Conservation (phyloP, 2,113 vertebrate genomes). For the Zapornia atra region DNA sequence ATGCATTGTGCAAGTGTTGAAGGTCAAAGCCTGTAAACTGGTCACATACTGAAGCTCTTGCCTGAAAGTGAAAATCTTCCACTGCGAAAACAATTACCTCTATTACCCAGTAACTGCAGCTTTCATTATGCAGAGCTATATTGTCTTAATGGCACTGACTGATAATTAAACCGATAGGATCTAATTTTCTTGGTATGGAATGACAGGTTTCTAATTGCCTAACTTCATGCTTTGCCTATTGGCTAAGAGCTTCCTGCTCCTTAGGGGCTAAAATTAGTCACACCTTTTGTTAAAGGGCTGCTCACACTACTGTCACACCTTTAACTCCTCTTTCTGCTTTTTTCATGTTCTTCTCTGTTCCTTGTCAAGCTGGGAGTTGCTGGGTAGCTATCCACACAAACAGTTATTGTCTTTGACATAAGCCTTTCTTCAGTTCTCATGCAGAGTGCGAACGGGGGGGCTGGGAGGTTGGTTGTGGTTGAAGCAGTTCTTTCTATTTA, state of each 20-base stretch:
- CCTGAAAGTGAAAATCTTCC: constrained; percentile 33
- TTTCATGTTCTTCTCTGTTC: not conserved
- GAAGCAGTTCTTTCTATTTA: not conserved
- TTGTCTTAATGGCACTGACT: constrained; percentile 49
- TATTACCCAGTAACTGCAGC: not conserved
- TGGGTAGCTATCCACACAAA: not conserved
- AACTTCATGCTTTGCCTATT: constrained; percentile 8
- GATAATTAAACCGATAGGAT: constrained; percentile 55
- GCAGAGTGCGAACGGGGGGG: not conserved
- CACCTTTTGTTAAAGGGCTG: not conserved
- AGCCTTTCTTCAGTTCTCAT: not conserved
- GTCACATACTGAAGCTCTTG: not conserved
- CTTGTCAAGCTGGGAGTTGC: not conserved
- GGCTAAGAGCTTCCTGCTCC: constrained; percentile 12
- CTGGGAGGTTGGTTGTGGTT: not conserved
- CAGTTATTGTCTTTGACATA: not conserved
- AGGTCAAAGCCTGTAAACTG: not conserved
- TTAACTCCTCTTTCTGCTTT: not conserved
- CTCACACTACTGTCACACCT: not conserved
- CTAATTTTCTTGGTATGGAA: constrained; percentile 57
- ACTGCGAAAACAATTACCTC: constrained; percentile 47
- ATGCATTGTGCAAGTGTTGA: not conserved
- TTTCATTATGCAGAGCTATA: constrained; percentile 38
- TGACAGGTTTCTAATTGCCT: constrained; percentile 56
- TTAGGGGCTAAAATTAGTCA: constrained; percentile 1